Conservation (phyloP, 1,140 invertebrate genomes). For the Anastatus disparis region DNA sequence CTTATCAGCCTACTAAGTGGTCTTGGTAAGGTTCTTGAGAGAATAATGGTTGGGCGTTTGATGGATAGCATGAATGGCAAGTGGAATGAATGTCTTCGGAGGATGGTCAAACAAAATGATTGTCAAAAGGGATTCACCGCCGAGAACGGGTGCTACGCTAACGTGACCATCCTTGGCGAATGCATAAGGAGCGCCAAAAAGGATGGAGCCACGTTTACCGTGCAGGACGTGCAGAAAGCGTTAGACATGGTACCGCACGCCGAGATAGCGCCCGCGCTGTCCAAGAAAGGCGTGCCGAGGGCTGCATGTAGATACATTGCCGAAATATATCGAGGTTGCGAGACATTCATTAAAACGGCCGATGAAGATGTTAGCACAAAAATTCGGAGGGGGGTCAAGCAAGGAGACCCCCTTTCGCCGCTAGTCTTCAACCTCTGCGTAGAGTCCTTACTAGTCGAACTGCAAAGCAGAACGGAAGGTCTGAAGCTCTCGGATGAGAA, state of each 20-base stretch:
- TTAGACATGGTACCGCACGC: not conserved
- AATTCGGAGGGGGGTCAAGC: constrained; percentile 18
- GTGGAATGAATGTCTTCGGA: too few species aligned
- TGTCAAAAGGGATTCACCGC: constrained; percentile 44
- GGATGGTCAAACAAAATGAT: not conserved
- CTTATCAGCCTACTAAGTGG: too few species aligned
- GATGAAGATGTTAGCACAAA: not conserved
- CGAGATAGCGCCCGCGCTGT: not conserved
- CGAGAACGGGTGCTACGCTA: constrained; percentile 8
- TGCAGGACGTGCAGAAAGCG: not conserved
- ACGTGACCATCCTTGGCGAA: not conserved
- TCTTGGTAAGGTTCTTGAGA: too few species aligned
- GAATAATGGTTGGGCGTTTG: too few species aligned
- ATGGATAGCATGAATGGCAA: too few species aligned
- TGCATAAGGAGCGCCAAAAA: not conserved
- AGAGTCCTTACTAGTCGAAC: constrained; percentile 6
- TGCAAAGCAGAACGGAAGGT: constrained; percentile 46
- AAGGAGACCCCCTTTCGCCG: constrained; percentile 45
- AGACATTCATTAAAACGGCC: not conserved
- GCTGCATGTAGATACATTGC: not conserved
- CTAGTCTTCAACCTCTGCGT: constrained; percentile 42
- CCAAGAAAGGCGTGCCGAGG: not conserved
- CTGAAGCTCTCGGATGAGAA: not conserved
- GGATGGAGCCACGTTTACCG: not conserved
- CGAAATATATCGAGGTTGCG: not conserved